Evolutionary conservation across 2,113 vertebrate species (phyloP).

Genomic region (Bungarus multicinctus): DNA sequence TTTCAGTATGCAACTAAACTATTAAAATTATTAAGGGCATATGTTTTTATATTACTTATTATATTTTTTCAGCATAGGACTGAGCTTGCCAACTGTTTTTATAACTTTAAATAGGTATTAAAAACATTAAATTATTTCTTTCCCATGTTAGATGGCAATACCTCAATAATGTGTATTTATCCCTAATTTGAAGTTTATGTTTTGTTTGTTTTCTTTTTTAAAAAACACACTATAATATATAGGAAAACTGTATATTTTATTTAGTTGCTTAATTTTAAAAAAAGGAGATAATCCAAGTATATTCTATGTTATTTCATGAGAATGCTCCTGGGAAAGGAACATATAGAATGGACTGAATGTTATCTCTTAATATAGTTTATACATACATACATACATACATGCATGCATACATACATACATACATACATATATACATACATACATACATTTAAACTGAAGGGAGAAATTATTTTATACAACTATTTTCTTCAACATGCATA

Average conservation of each 20-base stretch:
- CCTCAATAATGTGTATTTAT: slow-evolving; percentile 5
- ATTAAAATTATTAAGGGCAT: slow-evolving; percentile 59
- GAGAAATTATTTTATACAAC: slow-evolving; percentile 34
- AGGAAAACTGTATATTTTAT: slow-evolving; percentile 52
- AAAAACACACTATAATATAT: slow-evolving; percentile 53
- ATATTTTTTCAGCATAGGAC: slow-evolving; percentile 28
- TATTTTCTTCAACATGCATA: slow-evolving; percentile 36
- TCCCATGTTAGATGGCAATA: not conserved
- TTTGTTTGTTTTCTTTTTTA: not conserved
- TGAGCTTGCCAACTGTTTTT: not conserved
- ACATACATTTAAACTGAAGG: slow-evolving; percentile 45
- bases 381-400: accelerated
- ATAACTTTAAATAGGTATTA: slow-evolving; percentile 1
- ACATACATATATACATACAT: not conserved
- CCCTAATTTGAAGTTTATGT: slow-evolving; percentile 35
- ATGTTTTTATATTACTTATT: slow-evolving; percentile 37
- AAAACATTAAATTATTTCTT: slow-evolving; percentile 40
- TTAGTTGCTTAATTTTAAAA: slow-evolving; percentile 34
- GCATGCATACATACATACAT: slow-evolving; percentile 9
- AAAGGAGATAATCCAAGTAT: slow-evolving; percentile 46
- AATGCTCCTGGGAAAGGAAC: slow-evolving; percentile 61
- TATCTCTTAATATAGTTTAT: slow-evolving; percentile 59
- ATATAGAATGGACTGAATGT: slow-evolving; percentile 51
- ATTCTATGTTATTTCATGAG: slow-evolving; percentile 65
- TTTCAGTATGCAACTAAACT: slow-evolving; percentile 63